Base-by-base conservation (phyloP, 2,888 invertebrate species). In the Philhelius pedissequus region DNA sequence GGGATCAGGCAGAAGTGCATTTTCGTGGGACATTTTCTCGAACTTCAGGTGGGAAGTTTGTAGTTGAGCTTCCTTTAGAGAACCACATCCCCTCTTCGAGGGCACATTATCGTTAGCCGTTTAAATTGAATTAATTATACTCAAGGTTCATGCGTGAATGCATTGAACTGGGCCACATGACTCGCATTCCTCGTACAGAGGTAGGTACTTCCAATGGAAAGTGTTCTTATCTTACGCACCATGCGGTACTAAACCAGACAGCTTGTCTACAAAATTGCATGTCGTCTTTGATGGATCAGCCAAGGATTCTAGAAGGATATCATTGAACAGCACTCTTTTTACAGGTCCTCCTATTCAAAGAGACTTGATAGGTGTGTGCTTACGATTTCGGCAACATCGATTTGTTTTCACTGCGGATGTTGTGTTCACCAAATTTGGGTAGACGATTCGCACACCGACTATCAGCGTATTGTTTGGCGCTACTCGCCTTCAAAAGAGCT, bases 51-150 rank as follows among this genome's bases (percentile, higher is more conserved):
- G n/a, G n/a, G n/a, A n/a, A n/a, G n/a, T n/a, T n/a, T 48, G 38
- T 79, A 25, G 74, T 84, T 2, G 22, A 32, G 13, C 43, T 79
- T 9, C 71, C 71, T 79, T 84, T 52, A 75, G 71, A 35, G 9
- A 9, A 20, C 48, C 45, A 1, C 15, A 32, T 8, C 74, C 66
- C 4, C 32, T 6, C 3, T 83, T 83, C 27, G 38, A n/a, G 27
- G 45, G 75, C 43, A 79, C 74, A 4, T n/a, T 62, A 6, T 30
- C 18, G 5, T 38, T 64, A 9, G 71, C 79, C 4, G 27, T 77
- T 32, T 13, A 40, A 77, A 13, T 35, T 77, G 15, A 20, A 22
- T 13, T 8, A 25, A 15, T 13, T 40, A 9, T 69, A 68, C 13
- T 30, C 38, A 8, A 22, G 50, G n/a, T 76, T 76, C 35, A 68